A percentile compares a stretch with the other conserved stretches of the same genome.
Conservation (phyloP, 2,113 vertebrate species). For the Struthio camelus region DNA sequence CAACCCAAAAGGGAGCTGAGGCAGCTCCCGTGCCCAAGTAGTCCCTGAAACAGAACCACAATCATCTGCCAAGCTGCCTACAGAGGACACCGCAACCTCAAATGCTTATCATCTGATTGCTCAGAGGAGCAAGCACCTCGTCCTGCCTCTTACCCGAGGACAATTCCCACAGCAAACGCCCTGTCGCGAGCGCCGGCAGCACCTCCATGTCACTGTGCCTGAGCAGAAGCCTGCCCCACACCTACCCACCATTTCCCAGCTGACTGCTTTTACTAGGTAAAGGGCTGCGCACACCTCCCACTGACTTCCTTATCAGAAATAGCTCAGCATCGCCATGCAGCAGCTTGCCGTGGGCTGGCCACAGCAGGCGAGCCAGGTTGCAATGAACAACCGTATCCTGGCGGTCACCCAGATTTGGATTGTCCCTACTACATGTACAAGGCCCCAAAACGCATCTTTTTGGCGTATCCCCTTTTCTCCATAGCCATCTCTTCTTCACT, state of each 20-base stretch:
- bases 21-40: rapidly evolving
- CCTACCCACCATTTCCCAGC: background rate
- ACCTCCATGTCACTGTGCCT: background rate
- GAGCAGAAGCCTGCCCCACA: too few species aligned
- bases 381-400: background rate
- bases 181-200: too few species aligned
- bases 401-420: background rate
- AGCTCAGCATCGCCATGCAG: background rate
- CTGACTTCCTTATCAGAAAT: background rate
- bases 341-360: background rate
- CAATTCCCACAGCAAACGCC: too few species aligned
- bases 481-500: background rate
- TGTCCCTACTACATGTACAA: background rate
- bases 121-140: too few species aligned
- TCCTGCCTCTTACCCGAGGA: too few species aligned
- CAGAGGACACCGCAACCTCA: background rate
- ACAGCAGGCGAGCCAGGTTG: background rate
- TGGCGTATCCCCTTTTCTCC: background rate
- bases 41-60: background rate
- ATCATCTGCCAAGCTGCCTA: background rate
- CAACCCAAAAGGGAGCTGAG: background rate
- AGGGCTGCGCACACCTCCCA: background rate
- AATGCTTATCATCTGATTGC: too few species aligned
- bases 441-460: background rate
- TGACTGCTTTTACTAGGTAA: background rate